Evolutionary conservation across 2,888 invertebrate species (phyloP).

Genomic region (Athripsodes cinereus): DNA sequence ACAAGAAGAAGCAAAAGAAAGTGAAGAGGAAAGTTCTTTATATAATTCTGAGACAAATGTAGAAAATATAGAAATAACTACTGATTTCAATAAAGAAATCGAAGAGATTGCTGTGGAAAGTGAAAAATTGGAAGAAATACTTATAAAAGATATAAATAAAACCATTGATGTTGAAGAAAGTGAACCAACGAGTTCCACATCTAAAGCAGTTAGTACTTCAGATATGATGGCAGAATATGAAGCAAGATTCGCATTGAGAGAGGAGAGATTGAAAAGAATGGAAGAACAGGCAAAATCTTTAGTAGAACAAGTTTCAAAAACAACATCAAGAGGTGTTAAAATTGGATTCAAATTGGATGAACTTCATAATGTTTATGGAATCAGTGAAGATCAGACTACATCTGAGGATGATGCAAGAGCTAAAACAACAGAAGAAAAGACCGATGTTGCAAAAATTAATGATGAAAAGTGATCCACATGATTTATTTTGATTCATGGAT

Average conservation of each 20-base stretch:
- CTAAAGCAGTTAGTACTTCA: not conserved
- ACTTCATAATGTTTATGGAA: conserved; percentile 67
- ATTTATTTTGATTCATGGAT: no score
- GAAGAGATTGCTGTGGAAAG: not conserved
- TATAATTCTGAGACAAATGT: not conserved
- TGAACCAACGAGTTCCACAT: conserved; percentile 1
- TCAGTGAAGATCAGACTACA: conserved; percentile 16
- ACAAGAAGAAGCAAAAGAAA: conserved; percentile 13
- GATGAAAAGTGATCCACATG: no score
- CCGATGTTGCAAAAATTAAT: not conserved
- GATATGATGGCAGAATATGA: conserved; percentile 41
- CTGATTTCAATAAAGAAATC: not conserved
- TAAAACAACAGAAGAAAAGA: not conserved
- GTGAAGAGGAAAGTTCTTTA: not conserved
- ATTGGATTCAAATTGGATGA: conserved; percentile 68
- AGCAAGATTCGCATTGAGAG: conserved; percentile 59
- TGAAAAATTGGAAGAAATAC: not conserved
- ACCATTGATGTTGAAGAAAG: not conserved
- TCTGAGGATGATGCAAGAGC: not conserved
- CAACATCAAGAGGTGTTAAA: conserved; percentile 63
- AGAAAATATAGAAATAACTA: not conserved
- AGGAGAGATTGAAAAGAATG: conserved; percentile 60
- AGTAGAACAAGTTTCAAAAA: conserved; percentile 69
- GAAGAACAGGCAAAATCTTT: conserved; percentile 78
- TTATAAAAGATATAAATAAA: not conserved